Conservation (phyloP, 2,113 vertebrate species). For the Catharus fuscescens region DNA sequence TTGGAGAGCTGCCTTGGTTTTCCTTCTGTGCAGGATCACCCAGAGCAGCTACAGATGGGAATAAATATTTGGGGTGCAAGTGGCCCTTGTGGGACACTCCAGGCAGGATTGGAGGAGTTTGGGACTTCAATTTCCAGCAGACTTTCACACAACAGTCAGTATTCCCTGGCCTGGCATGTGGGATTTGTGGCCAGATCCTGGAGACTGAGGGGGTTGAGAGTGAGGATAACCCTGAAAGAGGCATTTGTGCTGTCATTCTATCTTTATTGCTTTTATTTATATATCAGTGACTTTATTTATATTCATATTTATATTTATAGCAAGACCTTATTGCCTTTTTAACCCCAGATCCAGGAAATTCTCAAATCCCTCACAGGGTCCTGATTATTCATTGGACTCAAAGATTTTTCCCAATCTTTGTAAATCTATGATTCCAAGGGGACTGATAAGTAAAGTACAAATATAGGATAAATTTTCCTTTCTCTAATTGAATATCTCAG, state of each 20-base stretch:
- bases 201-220: not conserved
- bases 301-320: not conserved
- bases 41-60: not conserved
- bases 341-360: not conserved
- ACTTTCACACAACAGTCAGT: fast-evolving
- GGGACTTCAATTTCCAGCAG: not conserved
- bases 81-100: not conserved
- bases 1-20: not conserved
- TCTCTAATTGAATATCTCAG: not conserved
- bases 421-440: not conserved
- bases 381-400: not conserved
- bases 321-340: not conserved
- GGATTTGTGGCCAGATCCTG: not conserved
- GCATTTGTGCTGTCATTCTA: not conserved
- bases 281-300: fast-evolving
- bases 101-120: not conserved
- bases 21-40: not conserved
- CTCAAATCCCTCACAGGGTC: not conserved
- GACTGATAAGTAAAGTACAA: not conserved
- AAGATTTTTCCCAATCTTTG: not conserved
- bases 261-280: not conserved
- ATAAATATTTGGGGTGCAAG: not conserved
- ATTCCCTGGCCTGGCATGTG: not conserved
- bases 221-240: not conserved
- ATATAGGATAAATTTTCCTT: conserved; percentile 44